Base-by-base conservation (phyloP, 2,888 invertebrate species). In the Hymenopus coronatus region DNA sequence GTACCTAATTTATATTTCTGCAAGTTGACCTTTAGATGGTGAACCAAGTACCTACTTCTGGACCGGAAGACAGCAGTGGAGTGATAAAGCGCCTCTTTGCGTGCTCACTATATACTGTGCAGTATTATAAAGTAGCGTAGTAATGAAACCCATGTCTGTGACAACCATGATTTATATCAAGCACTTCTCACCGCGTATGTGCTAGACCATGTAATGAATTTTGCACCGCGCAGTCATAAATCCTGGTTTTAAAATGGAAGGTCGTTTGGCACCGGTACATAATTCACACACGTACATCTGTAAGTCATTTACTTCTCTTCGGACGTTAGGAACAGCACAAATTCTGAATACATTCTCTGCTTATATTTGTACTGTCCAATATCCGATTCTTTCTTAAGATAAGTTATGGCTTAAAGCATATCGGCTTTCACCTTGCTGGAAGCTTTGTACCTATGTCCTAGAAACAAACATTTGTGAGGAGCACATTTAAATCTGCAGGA, bases 161-260 rank as follows among this genome's bases (percentile, higher is more conserved):
- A 70, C 54, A 70, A 70, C 54, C 30, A 27, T 87, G 87, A 87
- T 82, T 87, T 87, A 87, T 87, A 30, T 6, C 4, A 27, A 28
- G 28, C 81, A 87, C 30, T 87, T 81, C 82, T 30, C 28, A 87
- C 28, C 15, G 81, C 30, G 54, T 25, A 87, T 82, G 28, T 81
- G 33, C 28, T 30, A 82, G 82, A 28, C 30, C 87, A 82, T 87
- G 85, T 87, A 87, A 87, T 81, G 87, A 28, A 87, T 87, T 87
- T 82, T 87, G 82, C 81, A 30, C 87, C 87, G 28, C 25, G 30
- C n/a, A 81, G 33, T 81, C 87, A 33, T 87, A 87, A 87, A 87
- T 87, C 82, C 30, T 87, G 25, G 81, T 33, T 70, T 70, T 30
- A 20, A 87, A 85, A 87, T 28, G n/a, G 81, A 87, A 87, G 81